phyloP scores from a whole-genome alignment of 2,888 invertebrate genomes.

The Chrysodeixis includens region DNA sequence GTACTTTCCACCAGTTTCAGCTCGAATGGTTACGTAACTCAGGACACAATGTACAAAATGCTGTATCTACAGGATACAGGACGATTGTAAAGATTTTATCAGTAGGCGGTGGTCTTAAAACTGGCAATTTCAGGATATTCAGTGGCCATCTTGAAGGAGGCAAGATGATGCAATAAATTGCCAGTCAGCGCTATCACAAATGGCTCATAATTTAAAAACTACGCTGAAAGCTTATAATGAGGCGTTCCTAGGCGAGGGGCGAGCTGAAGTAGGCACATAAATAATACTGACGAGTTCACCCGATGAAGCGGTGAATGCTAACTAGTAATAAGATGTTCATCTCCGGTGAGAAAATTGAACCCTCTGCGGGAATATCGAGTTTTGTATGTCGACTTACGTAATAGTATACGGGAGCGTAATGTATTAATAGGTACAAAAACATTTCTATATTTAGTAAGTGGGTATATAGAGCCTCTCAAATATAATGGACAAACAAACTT shows the following conservation, averaged over 20 bases:
- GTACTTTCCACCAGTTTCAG: conserved; percentile 55
- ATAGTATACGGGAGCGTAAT: conserved; percentile 15
- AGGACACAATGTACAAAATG: conserved; percentile 66
- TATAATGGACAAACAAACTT: conserved; percentile 45
- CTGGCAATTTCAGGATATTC: conserved; percentile 54
- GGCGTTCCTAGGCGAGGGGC: conserved; percentile 67
- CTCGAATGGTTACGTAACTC: conserved; percentile 67
- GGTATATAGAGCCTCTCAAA: conserved; percentile 16
- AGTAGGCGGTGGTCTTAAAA: conserved; percentile 45
- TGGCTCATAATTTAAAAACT: conserved; percentile 74
- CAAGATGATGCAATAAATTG: conserved; percentile 70
- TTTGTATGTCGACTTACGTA: conserved; percentile 13
- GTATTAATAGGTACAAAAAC: conserved; percentile 9
- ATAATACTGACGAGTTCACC: conserved; percentile 71
- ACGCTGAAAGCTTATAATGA: conserved; percentile 79
- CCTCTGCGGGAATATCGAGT: conserved; percentile 10
- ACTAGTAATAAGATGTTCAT: conserved; percentile 64
- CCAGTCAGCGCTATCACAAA: conserved; percentile 66
- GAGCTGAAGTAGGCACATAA: conserved; percentile 71
- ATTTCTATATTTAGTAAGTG: conserved; percentile 8
- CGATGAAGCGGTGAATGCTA: conserved; percentile 69
- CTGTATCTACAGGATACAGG: conserved; percentile 56
- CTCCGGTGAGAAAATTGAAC: conserved; percentile 43
- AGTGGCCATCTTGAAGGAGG: conserved; percentile 58
- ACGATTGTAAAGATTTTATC: conserved; percentile 46